Conservation (phyloP, 2,888 invertebrate genomes). For the Tetranychus piercei region DNA sequence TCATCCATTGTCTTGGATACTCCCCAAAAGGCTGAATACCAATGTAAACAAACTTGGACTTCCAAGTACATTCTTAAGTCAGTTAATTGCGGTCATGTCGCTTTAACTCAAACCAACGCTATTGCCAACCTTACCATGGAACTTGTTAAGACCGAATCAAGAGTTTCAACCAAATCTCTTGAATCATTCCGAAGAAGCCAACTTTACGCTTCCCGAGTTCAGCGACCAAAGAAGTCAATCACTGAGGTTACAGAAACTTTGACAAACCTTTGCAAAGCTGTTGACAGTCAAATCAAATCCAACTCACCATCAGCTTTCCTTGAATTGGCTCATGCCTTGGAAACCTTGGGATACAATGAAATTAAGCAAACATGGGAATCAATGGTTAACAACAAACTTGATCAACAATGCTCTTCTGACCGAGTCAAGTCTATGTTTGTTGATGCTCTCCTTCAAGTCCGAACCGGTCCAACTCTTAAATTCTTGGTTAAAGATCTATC, state of each 20-base stretch:
- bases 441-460: conserved; percentile 2
- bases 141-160: background rate
- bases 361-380: background rate
- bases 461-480: background rate
- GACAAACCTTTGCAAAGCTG: background rate
- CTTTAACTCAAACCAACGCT: background rate
- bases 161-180: background rate
- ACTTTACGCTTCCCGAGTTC: background rate
- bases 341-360: background rate
- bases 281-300: background rate
- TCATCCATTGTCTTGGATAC: background rate
- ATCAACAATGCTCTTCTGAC: background rate
- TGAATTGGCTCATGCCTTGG: background rate
- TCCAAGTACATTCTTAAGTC: background rate
- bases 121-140: background rate
- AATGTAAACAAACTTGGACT: background rate
- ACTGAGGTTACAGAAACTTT: background rate
- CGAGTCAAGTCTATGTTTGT: background rate
- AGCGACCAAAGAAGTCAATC: background rate
- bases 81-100: background rate
- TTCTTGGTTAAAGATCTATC: background rate
- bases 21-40: background rate
- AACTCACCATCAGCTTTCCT: background rate
- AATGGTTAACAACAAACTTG: background rate
- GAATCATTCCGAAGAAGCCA: background rate